Percentiles rank a stretch among this genome's conserved stretches.
phyloP scores from a whole-genome alignment of 1,140 invertebrate species.

The Laupala kohalensis region DNA sequence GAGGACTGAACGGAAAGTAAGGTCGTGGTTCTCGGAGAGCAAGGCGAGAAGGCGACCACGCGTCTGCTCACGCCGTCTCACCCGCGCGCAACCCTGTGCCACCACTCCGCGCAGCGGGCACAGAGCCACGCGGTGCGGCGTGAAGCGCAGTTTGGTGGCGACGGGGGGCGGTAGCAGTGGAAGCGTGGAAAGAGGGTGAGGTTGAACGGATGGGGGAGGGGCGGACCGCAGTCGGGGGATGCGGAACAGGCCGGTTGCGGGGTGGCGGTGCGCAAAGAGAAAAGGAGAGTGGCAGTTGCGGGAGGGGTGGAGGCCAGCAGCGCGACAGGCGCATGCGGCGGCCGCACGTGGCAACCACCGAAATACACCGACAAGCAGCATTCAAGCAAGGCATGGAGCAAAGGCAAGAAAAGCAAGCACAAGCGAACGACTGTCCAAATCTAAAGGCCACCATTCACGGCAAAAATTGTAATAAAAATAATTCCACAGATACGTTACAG shows the following conservation, averaged over 20 bases:
- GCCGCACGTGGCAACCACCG: neutral
- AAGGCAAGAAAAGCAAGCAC: neutral
- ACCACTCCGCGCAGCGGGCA: neutral
- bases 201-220: too few relatives aligned
- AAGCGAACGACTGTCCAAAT: neutral
- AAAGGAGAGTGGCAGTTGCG: neutral
- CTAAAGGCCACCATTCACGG: neutral
- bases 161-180: neutral
- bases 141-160: neutral
- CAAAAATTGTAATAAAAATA: neutral
- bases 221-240: neutral
- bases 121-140: neutral
- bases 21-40: too few relatives aligned
- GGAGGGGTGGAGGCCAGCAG: too few relatives aligned
- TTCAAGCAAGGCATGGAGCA: neutral
- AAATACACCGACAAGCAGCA: neutral
- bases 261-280: neutral
- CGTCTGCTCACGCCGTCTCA: neutral
- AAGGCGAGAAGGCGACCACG: neutral
- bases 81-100: too few relatives aligned
- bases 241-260: neutral
- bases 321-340: neutral
- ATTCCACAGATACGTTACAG: neutral
- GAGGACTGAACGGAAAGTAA: neutral
- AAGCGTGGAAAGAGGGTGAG: neutral